Evolutionary conservation across 2,888 invertebrate species (phyloP).

Genomic region (Erynnis tages): DNA sequence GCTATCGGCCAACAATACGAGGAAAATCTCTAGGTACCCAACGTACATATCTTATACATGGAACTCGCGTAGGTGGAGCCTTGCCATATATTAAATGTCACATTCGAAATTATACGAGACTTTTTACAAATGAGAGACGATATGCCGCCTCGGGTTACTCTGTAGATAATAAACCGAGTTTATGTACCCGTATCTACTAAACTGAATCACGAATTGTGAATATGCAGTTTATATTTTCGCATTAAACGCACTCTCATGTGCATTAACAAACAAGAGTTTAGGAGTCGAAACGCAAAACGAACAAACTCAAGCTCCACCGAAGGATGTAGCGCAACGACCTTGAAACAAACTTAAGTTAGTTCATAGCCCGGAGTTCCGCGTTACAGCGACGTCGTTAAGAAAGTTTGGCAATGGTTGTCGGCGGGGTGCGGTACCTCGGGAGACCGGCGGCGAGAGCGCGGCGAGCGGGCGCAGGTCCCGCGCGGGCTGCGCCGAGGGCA

Average conservation of each 20-base stretch:
- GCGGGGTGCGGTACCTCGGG: slow-evolving; percentile 84
- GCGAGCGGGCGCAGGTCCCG: slow-evolving; percentile 71
- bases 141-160: slow-evolving; percentile 47
- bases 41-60: slow-evolving; percentile 49
- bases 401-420: slow-evolving; percentile 67
- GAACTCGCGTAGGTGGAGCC: slow-evolving; percentile 67
- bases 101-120: slow-evolving; percentile 57
- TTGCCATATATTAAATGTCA: slow-evolving; percentile 42
- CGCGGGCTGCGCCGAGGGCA: slow-evolving; percentile 74
- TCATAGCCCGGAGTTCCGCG: slow-evolving; percentile 67
- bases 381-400: slow-evolving; percentile 71
- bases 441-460: slow-evolving; percentile 88
- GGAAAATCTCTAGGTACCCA: slow-evolving; percentile 69
- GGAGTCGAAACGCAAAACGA: slow-evolving; percentile 13
- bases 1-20: slow-evolving; percentile 65
- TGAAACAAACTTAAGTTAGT: slow-evolving; percentile 76
- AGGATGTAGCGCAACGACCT: slow-evolving; percentile 49
- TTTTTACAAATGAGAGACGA: slow-evolving; percentile 59
- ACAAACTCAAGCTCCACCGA: slow-evolving; percentile 12
- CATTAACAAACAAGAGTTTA: too few relatives aligned
- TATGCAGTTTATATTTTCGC: too few relatives aligned
- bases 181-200: too few relatives aligned
- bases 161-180: slow-evolving; percentile 39
- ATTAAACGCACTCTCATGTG: too few relatives aligned
- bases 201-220: too few relatives aligned